Conservation (phyloP, 1,140 invertebrate genomes). For the Polypedilum vanderplanki region DNA sequence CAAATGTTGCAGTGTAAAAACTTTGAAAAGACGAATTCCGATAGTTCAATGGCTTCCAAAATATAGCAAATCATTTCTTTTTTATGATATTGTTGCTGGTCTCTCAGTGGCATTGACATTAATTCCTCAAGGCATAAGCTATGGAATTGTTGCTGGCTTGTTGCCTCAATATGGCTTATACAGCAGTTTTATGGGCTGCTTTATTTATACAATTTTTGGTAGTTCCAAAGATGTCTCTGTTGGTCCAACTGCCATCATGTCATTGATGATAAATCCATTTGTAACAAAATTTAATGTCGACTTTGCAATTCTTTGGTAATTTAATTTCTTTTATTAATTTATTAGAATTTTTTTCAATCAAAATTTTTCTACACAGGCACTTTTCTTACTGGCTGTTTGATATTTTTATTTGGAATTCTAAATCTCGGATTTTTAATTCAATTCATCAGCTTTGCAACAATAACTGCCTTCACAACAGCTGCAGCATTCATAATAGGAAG, state of each 20-base stretch:
- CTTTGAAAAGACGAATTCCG: conserved; percentile 60
- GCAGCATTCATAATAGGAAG: conserved; percentile 87
- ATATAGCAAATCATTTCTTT: conserved; percentile 58
- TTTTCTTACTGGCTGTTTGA: background rate
- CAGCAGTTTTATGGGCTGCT: background rate
- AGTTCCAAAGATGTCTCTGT: background rate
- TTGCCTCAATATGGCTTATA: conserved; percentile 47
- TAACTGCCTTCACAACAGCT: conserved; percentile 90
- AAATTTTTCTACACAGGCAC: too few relatives aligned
- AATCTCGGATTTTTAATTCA: conserved; percentile 86
- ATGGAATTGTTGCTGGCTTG: conserved; percentile 74
- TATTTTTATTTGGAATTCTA: conserved; percentile 58
- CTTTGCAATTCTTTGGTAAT: conserved; percentile 68
- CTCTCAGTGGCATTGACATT: conserved; percentile 79
- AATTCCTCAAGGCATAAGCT: conserved; percentile 76
- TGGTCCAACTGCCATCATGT: conserved; percentile 73
- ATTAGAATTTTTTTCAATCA: too few relatives aligned
- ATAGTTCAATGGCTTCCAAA: conserved; percentile 64
- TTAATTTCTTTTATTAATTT: too few relatives aligned
- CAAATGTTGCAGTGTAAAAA: conserved; percentile 52
- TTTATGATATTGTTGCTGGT: conserved; percentile 77
- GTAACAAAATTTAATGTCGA: conserved; percentile 52
- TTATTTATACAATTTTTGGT: conserved; percentile 20
- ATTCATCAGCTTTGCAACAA: conserved; percentile 90
- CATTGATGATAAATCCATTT: conserved; percentile 64